Conservation (phyloP, 2,888 invertebrate genomes). For the Lordiphosa fenestrarum region DNA sequence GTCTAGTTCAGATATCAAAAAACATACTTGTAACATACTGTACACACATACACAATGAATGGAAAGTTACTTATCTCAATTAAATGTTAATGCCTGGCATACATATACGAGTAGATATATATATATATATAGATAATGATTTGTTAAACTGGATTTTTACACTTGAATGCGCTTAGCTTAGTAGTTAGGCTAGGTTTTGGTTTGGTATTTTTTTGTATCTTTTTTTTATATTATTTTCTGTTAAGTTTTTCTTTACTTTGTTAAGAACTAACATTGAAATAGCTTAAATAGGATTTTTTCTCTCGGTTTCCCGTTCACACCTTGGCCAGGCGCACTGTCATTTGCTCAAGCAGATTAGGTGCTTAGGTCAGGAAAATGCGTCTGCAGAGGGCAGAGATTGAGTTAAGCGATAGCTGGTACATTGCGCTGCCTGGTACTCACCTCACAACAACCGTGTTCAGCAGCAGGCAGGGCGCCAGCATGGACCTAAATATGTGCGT, state of each 20-base stretch:
- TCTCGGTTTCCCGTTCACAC: slow-evolving; percentile 25
- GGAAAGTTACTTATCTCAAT: slow-evolving; percentile 30
- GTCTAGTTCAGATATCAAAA: slow-evolving; percentile 14
- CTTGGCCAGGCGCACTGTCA: slow-evolving; percentile 13
- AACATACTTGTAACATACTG: slow-evolving; percentile 28
- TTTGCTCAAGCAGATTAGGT: slow-evolving; percentile 34
- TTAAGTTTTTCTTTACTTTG: slow-evolving; percentile 15
- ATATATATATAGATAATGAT: slow-evolving; percentile 20
- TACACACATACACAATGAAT: slow-evolving; percentile 54
- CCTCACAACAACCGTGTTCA: slow-evolving; percentile 79
- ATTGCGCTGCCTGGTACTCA: slow-evolving; percentile 50
- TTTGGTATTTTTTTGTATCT: slow-evolving; percentile 3
- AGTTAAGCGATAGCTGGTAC: slow-evolving; percentile 4
- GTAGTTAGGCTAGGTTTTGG: slow-evolving; percentile 47
- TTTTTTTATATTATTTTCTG: slow-evolving; percentile 14
- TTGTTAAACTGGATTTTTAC: slow-evolving; percentile 64
- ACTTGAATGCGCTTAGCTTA: slow-evolving; percentile 51
- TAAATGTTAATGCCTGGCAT: slow-evolving; percentile 57
- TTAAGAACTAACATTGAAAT: slow-evolving; percentile 69
- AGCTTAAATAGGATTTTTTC: slow-evolving; percentile 68
- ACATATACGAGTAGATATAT: slow-evolving; percentile 20
- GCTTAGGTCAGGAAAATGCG: slow-evolving; percentile 77
- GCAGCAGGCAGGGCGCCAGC: slow-evolving; percentile 79
- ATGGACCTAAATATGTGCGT: slow-evolving; percentile 80
- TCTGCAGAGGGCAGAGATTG: slow-evolving; percentile 37